Conservation (phyloP, 2,113 vertebrate species). For the Hippolais icterina region DNA sequence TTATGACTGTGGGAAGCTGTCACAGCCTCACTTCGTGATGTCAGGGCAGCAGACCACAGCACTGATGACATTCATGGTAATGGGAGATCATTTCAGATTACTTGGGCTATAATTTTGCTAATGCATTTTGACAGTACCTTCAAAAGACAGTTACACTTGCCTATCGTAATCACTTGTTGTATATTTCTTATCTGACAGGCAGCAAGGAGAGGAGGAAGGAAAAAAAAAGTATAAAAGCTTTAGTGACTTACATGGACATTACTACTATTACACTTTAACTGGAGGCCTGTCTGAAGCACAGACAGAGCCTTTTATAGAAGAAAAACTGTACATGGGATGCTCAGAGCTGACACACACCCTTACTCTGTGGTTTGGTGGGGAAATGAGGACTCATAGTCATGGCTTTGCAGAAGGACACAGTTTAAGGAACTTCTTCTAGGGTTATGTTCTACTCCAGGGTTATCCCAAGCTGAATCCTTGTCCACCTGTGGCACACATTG, state of each 20-base stretch:
- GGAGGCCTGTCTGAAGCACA: not conserved
- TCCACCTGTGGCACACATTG: accelerated
- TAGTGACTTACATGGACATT: not conserved
- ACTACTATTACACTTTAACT: not conserved
- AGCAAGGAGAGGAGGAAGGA: not conserved
- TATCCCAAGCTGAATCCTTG: not conserved
- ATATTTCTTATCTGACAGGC: not conserved
- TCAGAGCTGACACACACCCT: not conserved
- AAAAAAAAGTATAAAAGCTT: not conserved
- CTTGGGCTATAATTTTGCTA: constrained; percentile 43
- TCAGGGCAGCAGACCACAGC: constrained; percentile 40
- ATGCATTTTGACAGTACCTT: constrained; percentile 53
- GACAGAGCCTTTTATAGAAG: not conserved
- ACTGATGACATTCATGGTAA: constrained; percentile 24
- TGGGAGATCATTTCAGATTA: constrained; percentile 58
- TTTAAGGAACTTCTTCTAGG: not conserved
- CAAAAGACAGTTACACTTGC: not conserved
- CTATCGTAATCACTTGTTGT: not conserved
- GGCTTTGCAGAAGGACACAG: not conserved
- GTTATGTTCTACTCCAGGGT: not conserved
- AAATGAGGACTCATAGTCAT: not conserved
- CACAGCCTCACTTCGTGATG: constrained; percentile 26
- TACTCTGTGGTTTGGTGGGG: not conserved
- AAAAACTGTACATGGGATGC: not conserved
- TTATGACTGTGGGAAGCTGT: constrained; percentile 28